Evolutionary conservation across 1,140 invertebrate species (phyloP).

Genomic region (Samia ricini): DNA sequence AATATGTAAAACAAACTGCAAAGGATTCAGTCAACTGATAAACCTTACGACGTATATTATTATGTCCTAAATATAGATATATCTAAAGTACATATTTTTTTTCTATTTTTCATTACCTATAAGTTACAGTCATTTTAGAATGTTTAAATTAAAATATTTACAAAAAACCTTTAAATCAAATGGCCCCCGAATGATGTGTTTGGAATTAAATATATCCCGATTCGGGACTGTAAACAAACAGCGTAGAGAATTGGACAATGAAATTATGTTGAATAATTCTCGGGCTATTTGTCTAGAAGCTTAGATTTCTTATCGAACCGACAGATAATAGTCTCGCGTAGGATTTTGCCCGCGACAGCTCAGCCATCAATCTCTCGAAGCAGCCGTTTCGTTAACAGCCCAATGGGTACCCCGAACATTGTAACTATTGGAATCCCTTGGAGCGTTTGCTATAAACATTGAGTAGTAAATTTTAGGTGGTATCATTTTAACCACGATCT

Average conservation of each 20-base stretch:
- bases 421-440: background rate
- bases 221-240: background rate
- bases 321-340: background rate
- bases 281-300: background rate
- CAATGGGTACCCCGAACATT: background rate
- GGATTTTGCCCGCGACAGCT: background rate
- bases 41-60: too few species aligned
- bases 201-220: too few species aligned
- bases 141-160: too few species aligned
- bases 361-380: background rate
- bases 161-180: too few species aligned
- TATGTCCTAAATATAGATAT: too few species aligned
- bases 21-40: too few species aligned
- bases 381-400: background rate
- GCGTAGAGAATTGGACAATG: background rate
- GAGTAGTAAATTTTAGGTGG: background rate
- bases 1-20: too few species aligned
- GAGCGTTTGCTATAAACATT: background rate
- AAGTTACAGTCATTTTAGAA: too few species aligned
- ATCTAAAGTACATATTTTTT: too few species aligned
- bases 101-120: too few species aligned
- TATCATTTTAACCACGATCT: too few species aligned
- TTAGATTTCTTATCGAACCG: background rate
- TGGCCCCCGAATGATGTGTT: too few species aligned
- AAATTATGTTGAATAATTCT: background rate